A percentile compares a stretch with the other conserved stretches of the same genome.
phyloP scores from a whole-genome alignment of 1,140 invertebrate genomes.

The Leptopilina boulardi region DNA sequence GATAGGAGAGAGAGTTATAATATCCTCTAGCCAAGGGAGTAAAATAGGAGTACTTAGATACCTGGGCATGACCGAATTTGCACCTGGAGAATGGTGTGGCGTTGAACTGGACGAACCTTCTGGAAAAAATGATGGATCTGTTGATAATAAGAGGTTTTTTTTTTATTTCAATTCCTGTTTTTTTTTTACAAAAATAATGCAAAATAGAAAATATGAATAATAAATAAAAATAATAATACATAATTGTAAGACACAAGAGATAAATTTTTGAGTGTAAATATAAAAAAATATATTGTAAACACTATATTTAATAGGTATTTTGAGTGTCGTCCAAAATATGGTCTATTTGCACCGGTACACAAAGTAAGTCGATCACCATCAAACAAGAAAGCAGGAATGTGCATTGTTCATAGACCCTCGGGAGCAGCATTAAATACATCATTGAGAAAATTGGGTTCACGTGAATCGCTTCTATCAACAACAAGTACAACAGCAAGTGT shows the following conservation, averaged over 20 bases:
- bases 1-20: constrained; percentile 93
- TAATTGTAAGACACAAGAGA: not conserved
- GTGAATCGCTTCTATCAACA: constrained; percentile 90
- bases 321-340: constrained; percentile 91
- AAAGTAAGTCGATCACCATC: constrained; percentile 91
- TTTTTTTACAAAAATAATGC: not conserved
- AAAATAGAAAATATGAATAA: not conserved
- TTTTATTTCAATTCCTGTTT: not conserved
- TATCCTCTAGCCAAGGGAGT: constrained; percentile 89
- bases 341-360: constrained; percentile 92
- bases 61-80: constrained; percentile 92
- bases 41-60: constrained; percentile 92
- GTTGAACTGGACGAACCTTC: constrained; percentile 94
- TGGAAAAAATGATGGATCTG: constrained; percentile 97
- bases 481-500: constrained; percentile 79
- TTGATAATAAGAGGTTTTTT: constrained; percentile 88
- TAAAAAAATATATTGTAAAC: constrained; percentile 27
- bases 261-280: not conserved
- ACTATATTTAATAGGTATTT: constrained; percentile 90
- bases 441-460: constrained; percentile 86
- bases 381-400: constrained; percentile 79
- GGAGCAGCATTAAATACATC: constrained; percentile 75
- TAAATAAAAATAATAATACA: too few species aligned
- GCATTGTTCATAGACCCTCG: constrained; percentile 80
- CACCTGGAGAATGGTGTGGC: constrained; percentile 94